Evolutionary conservation across 2,113 vertebrate genomes (phyloP).

Genomic region (Noturus placidus): DNA sequence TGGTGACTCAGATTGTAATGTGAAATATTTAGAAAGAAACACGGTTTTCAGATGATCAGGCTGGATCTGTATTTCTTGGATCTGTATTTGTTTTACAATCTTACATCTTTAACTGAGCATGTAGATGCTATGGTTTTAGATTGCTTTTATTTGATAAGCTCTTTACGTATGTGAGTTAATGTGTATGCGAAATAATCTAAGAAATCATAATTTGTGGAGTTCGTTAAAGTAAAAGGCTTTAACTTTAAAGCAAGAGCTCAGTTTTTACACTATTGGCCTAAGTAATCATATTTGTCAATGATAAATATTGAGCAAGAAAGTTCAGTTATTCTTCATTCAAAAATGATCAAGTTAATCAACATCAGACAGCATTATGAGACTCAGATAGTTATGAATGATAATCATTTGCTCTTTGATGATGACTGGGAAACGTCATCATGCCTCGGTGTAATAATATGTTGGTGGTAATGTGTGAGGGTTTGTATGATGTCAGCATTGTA

Average conservation of each 20-base stretch:
- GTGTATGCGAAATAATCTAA: not conserved
- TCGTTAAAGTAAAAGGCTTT: not conserved
- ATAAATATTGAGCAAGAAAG: not conserved
- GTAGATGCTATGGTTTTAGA: not conserved
- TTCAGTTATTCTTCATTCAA: not conserved
- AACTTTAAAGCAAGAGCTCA: not conserved
- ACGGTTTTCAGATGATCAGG: not conserved
- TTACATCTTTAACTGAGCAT: not conserved
- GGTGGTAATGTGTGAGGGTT: not conserved
- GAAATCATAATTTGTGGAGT: not conserved
- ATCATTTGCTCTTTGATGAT: not conserved
- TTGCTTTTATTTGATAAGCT: not conserved
- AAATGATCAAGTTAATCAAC: too few relatives aligned
- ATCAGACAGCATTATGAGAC: not conserved
- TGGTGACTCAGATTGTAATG: constrained; percentile 4
- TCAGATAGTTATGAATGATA: not conserved
- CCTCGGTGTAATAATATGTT: not conserved
- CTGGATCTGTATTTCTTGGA: not conserved
- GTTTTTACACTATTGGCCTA: not conserved
- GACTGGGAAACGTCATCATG: not conserved
- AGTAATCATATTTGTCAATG: not conserved
- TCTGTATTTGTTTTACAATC: not conserved
- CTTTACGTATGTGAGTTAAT: not conserved
- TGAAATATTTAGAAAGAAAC: not conserved
- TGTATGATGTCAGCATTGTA: constrained; percentile 1